Percentiles rank a stretch among this genome's conserved stretches.
Conservation (phyloP, 2,888 invertebrate genomes). For the Bombyx huttoni region DNA sequence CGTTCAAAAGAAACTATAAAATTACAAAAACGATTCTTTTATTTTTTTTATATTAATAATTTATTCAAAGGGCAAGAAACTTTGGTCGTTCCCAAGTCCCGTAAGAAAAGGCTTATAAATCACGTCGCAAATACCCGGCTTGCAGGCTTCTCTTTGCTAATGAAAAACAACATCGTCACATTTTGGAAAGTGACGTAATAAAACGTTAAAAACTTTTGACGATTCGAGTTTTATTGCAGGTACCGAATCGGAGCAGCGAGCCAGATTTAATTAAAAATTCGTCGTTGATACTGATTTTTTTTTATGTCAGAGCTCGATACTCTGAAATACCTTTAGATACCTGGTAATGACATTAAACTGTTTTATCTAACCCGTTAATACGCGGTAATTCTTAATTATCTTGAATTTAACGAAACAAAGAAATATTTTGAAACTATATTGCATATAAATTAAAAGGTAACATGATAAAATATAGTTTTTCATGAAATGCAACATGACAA, state of each 20-base stretch:
- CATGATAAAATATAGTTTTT: no score
- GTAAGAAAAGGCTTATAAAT: conserved; percentile 39
- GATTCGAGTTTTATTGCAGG: conserved; percentile 8
- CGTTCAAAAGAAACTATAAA: background rate
- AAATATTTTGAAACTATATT: no score
- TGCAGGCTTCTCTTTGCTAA: conserved; percentile 21
- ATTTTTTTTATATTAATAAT: conserved; percentile 20
- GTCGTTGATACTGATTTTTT: background rate
- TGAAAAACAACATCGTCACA: conserved; percentile 43
- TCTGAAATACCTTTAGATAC: no score
- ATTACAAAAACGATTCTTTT: background rate
- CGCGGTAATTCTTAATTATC: no score
- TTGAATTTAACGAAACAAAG: no score
- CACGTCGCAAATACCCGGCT: conserved; percentile 24
- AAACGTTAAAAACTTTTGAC: conserved; percentile 8
- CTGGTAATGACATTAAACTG: no score
- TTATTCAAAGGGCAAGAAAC: conserved; percentile 30
- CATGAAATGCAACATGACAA: no score
- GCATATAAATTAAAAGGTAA: no score
- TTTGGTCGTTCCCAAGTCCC: conserved; percentile 26
- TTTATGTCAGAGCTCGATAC: no score
- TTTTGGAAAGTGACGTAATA: conserved; percentile 20
- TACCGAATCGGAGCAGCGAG: conserved; percentile 6
- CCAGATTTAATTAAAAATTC: conserved; percentile 7
- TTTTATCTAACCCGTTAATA: no score